Base-by-base conservation (phyloP, 1,140 invertebrate genomes). In the Meloidogyne exigua region DNA sequence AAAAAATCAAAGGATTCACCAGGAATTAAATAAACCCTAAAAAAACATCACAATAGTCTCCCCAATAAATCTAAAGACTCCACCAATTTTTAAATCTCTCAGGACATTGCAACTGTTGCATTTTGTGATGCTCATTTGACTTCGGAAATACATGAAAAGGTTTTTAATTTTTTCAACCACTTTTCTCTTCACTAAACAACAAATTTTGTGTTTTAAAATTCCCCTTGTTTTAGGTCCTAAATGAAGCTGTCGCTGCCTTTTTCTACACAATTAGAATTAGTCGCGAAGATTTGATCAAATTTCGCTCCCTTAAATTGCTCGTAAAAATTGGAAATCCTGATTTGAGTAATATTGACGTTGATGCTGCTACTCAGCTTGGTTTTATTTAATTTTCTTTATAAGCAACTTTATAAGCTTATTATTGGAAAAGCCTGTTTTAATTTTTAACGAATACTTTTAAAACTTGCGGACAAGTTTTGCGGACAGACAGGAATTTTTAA, bases 231-330 rank as follows among this genome's bases (percentile, higher is more conserved):
- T 79, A 93, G 92, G 96, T 99, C 86, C 91, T 99, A 86, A 99
- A 99, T 89, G 97, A 99, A 91, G 97, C 97, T 42, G 95, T 98
- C 57, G 97, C 95, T 62, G 97, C 97, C 13, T 91, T 99, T 21
- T 98, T 99, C 94, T 99, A 96, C 95, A 98, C 96, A 25, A 99
- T 99, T 86, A 96, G 95, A 84, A 90, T 99, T 81, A 97, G 94
- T 76, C 97, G 97, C 91, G 96, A 99, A 89, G 97, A 99, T 90
- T 91, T 99, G 81, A 94, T 98, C 90, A 99, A 99, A 89, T 99
- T 99, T 90, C 99, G 99, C 91, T 94, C 94, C 84, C 90, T 99
- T 86, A 92, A 95, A 89, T 96, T 99, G 84, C 98, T 99, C 85
- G 96, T 99, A 67, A 92, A 96, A 88, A 98, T 99, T 85, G 97